Evolutionary conservation across 37 sponge, comb jelly and placozoan genomes (phyloP), one percentile per base, ranked within the genome.

Genomic region (Hormiphora californensis): DNA sequence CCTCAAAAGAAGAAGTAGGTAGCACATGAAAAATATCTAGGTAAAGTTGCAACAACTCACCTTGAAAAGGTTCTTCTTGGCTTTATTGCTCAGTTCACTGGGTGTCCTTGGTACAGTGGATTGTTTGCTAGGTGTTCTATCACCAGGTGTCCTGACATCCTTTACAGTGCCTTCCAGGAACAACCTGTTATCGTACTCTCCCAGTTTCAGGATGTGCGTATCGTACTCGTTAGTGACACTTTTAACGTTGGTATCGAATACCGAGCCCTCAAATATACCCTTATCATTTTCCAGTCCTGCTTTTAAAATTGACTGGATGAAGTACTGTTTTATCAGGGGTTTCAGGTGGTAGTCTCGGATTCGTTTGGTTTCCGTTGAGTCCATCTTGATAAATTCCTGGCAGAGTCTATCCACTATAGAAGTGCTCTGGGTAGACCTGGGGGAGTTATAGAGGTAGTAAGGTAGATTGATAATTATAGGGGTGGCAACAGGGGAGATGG

Each of bases 151-250:
- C 28, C 81, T 21, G 22, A 28, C 43, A n/a, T 43, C 46, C 41
- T 43, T 43, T 27, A 73, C 7, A 21, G 15, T 3, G 25, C 28
- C 25, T 19, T 73, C 81, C 81, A 73, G 46, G 46, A 73, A 73
- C 46, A 73, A 33, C 43, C 81, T 38, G 81, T 73, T 73, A 46
- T 73, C 81, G 35, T 73, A 73, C 46, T 73, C 81, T 39, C 81
- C 81, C 46, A 43, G 81, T 28, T 73, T 73, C n/a, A 73, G 81
- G 3, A 73, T 15, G 27, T 73, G 43, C n/a, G 81, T 36, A 46
- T 73, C 81, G 46, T 73, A 73, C 44, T 73, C 81, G 46, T 39
- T 73, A 28, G 35, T 73, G 43, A 73, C 43, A 28, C 46, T 43
- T 19, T 73, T 73, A 28, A 15, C 15, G 81, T 73, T 73, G 8